Evolutionary conservation across 1,140 invertebrate species (phyloP).

Genomic region (Drosophila setifemur): DNA sequence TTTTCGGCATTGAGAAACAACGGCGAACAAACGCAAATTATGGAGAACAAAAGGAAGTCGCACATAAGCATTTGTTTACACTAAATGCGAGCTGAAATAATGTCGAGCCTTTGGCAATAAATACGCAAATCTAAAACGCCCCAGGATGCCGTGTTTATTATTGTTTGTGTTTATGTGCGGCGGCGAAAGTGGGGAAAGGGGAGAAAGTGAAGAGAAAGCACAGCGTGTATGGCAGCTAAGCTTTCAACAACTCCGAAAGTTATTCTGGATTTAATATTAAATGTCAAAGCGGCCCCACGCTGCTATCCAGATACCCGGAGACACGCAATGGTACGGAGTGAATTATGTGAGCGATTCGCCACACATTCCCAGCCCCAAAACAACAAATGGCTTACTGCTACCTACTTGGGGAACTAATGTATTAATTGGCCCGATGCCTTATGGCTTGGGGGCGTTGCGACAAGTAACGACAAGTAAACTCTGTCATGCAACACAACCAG

Average conservation of each 20-base stretch:
- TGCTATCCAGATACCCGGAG: constrained; percentile 22
- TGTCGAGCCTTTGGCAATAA: constrained; percentile 53
- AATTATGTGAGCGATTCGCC: constrained; percentile 33
- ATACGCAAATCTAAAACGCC: constrained; percentile 68
- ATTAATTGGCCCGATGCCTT: constrained; percentile 7
- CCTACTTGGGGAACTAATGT: constrained; percentile 8
- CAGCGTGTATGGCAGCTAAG: constrained; percentile 46
- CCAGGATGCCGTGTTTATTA: constrained; percentile 45
- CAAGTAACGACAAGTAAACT: constrained; percentile 48
- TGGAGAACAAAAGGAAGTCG: constrained; percentile 40
- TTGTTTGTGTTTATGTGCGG: constrained; percentile 22
- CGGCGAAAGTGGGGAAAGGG: no score
- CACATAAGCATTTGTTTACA: constrained; percentile 51
- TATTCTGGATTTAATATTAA: constrained; percentile 52
- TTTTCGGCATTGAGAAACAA: constrained; percentile 36
- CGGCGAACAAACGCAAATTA: constrained; percentile 54
- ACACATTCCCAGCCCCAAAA: constrained; percentile 26
- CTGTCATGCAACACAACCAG: constrained; percentile 52
- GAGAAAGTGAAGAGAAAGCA: no score
- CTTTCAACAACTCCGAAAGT: constrained; percentile 72
- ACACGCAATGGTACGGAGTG: constrained; percentile 8
- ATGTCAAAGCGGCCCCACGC: constrained; percentile 31
- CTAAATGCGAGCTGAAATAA: constrained; percentile 29
- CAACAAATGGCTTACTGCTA: constrained; percentile 15
- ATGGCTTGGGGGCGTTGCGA: constrained; percentile 27